Percentiles rank a stretch among this genome's conserved stretches.
phyloP scores from a whole-genome alignment of 2,888 invertebrate species.

The Creontiades dilutus region DNA sequence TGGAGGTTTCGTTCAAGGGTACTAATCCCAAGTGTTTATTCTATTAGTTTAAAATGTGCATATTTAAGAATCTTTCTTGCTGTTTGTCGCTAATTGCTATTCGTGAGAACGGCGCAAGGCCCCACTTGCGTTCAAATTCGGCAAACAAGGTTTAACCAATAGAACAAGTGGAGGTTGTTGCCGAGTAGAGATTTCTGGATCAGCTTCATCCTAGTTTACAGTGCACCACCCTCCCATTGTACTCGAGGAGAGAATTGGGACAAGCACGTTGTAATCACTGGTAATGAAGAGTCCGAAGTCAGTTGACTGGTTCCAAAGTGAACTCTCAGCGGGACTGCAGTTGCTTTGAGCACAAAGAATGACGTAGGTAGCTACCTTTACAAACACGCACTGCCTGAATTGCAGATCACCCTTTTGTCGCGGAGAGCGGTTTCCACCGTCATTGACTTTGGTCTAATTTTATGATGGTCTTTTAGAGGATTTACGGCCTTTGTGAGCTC shows the following conservation, averaged over 20 bases:
- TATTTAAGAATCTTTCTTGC: too few relatives aligned
- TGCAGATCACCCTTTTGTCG: not conserved
- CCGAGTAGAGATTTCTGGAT: not conserved
- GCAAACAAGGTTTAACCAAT: too few relatives aligned
- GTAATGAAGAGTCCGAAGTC: constrained; percentile 22
- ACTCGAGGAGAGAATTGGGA: not conserved
- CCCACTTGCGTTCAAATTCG: too few relatives aligned
- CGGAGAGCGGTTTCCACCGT: not conserved
- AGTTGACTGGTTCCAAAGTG: not conserved
- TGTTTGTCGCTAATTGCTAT: too few relatives aligned
- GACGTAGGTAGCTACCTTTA: not conserved
- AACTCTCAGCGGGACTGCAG: not conserved
- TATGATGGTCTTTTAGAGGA: not conserved
- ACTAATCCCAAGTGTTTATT: too few relatives aligned
- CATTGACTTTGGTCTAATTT: not conserved
- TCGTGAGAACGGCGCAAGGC: too few relatives aligned
- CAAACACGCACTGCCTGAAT: constrained; percentile 7
- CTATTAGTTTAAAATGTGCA: too few relatives aligned
- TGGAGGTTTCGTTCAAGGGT: too few relatives aligned
- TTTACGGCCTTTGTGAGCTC: too few relatives aligned
- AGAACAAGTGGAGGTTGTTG: too few relatives aligned
- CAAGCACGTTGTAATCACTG: not conserved
- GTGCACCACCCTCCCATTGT: not conserved
- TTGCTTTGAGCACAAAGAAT: not conserved
- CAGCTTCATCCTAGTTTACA: not conserved